Percentiles rank a stretch among this genome's conserved stretches.
phyloP scores from a whole-genome alignment of 2,888 invertebrate genomes.

The Melolontha melolontha region DNA sequence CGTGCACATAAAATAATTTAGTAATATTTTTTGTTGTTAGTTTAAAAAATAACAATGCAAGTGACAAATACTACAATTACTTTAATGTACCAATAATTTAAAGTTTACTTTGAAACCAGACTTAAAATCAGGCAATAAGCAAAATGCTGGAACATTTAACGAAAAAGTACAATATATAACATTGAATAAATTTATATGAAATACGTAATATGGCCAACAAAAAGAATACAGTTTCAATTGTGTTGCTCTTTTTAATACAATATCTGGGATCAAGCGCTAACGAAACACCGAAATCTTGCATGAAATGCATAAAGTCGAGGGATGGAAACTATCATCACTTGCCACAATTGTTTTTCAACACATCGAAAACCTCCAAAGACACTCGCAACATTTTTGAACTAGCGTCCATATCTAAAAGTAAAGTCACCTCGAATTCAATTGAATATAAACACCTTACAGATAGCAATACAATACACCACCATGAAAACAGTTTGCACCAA shows the following conservation, averaged over 20 bases:
- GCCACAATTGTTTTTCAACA: not conserved
- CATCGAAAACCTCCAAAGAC: not conserved
- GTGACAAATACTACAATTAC: not conserved
- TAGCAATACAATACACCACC: conserved; percentile 43
- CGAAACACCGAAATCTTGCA: conserved; percentile 31
- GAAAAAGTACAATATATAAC: conserved; percentile 20
- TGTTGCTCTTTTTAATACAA: conserved; percentile 43
- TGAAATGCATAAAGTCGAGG: conserved; percentile 38
- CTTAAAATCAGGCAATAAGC: conserved; percentile 30
- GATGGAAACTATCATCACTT: conserved; percentile 12
- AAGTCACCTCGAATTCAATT: conserved; percentile 20
- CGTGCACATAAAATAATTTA: too few species aligned
- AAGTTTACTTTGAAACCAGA: conserved; percentile 11
- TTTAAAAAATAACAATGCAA: too few species aligned
- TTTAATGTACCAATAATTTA: conserved; percentile 6
- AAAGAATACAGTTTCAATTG: conserved; percentile 39
- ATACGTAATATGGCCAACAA: conserved; percentile 43
- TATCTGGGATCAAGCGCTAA: conserved; percentile 35
- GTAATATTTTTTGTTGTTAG: too few species aligned
- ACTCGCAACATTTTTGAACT: conserved; percentile 5
- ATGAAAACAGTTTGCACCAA: conserved; percentile 2
- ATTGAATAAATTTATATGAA: conserved; percentile 37
- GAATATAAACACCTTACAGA: conserved; percentile 42
- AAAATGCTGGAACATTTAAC: conserved; percentile 26
- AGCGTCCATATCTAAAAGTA: not conserved